Conservation (phyloP, 1,140 invertebrate genomes). For the Panulirus ornatus region DNA sequence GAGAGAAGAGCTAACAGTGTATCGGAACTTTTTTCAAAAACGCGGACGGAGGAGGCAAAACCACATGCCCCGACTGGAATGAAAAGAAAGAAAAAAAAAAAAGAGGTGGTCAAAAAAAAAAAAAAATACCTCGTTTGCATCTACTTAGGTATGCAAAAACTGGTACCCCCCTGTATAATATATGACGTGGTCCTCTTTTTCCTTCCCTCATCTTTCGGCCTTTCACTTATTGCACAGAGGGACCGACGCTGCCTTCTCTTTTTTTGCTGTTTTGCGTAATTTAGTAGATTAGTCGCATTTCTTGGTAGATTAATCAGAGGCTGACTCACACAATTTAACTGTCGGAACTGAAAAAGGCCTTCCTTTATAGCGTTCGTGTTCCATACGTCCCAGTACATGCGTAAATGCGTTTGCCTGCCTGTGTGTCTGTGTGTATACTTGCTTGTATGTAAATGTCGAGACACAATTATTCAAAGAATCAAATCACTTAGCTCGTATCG, state of each 20-base stretch:
- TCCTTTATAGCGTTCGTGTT: too few relatives aligned
- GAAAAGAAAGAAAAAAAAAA: constrained; percentile 13
- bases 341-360: too few relatives aligned
- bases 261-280: constrained; percentile 22
- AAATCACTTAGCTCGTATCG: constrained; percentile 59
- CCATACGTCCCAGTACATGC: too few relatives aligned
- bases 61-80: neutral
- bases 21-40: neutral
- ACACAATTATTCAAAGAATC: too few relatives aligned
- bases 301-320: neutral
- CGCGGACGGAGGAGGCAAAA: neutral
- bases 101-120: constrained; percentile 24
- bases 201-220: neutral
- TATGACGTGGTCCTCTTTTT: constrained; percentile 56
- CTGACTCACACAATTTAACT: too few relatives aligned
- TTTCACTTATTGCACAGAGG: constrained; percentile 33
- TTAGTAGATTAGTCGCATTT: neutral
- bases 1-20: neutral
- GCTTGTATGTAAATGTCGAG: neutral
- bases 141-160: constrained; percentile 71
- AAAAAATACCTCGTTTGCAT: constrained; percentile 67
- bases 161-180: constrained; percentile 70
- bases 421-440: neutral
- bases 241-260: neutral
- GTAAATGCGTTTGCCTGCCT: too few relatives aligned